These are phyloP conservation scores for Poeciliopsis gracilis DNA, from an alignment of 2,797 vertebrate genomes.

Conservation along the genomic window DNA sequence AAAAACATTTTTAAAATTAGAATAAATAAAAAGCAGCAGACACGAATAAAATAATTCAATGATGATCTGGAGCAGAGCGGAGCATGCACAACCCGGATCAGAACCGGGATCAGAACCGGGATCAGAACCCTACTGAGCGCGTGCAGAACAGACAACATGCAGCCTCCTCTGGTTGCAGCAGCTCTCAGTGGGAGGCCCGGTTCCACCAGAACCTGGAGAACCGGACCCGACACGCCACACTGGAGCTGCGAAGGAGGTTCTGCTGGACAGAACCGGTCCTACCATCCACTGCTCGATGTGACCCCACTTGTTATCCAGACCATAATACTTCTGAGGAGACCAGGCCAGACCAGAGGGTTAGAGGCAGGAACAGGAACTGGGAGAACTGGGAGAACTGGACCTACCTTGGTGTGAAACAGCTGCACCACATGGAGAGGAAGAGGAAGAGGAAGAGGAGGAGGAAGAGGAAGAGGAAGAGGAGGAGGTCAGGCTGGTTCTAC, in stretches of 20 bases:
- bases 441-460: not conserved
- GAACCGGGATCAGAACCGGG: too few relatives aligned
- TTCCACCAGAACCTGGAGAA: not conserved
- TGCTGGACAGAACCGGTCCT: slow-evolving; percentile 56
- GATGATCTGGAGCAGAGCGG: not conserved
- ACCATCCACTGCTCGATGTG: slow-evolving; percentile 99
- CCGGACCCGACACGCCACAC: not conserved
- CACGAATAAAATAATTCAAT: not conserved
- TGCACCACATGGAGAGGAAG: slow-evolving; percentile 52
- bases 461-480: not conserved
- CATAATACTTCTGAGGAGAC: slow-evolving; percentile 90
- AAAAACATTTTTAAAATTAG: not conserved
- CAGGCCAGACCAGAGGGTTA: slow-evolving; percentile 4
- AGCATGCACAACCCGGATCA: not conserved
- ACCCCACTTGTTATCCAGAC: slow-evolving; percentile 95
- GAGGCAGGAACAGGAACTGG: not conserved
- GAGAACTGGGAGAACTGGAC: slow-evolving; percentile 34
- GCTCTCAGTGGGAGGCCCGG: not conserved
- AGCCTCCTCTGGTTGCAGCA: not conserved
- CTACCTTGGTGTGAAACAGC: slow-evolving; percentile 95
- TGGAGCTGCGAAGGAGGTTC: slow-evolving; percentile 10
- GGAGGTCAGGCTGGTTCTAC: not conserved
- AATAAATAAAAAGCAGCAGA: not conserved
- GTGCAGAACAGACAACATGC: slow-evolving; percentile 29
- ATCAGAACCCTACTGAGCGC: slow-evolving; percentile 31